Evolutionary conservation across 1,140 invertebrate species (phyloP).

Genomic region (Euglossa dilemma): DNA sequence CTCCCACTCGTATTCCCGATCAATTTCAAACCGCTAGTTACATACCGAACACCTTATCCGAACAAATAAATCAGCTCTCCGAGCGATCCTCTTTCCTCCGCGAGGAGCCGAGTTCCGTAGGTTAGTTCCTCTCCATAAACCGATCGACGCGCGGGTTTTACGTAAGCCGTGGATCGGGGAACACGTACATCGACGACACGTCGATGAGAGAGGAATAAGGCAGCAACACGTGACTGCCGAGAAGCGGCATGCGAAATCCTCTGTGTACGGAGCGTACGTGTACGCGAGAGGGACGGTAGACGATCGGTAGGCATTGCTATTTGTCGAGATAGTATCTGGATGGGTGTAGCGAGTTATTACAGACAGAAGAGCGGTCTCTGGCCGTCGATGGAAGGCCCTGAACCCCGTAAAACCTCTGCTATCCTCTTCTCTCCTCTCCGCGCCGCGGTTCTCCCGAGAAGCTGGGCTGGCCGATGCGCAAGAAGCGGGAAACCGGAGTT

Average conservation of each 20-base stretch:
- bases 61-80: not conserved
- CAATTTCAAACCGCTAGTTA: too few species aligned
- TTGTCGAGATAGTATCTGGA: slow-evolving; percentile 72
- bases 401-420: slow-evolving; percentile 36
- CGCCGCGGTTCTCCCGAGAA: too few species aligned
- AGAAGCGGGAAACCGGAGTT: slow-evolving; percentile 50
- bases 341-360: slow-evolving; percentile 70
- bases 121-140: not conserved
- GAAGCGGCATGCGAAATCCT: slow-evolving; percentile 52
- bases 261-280: slow-evolving; percentile 10
- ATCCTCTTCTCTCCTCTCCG: not conserved
- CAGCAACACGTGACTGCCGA: slow-evolving; percentile 37
- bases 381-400: slow-evolving; percentile 54
- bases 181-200: slow-evolving; percentile 30
- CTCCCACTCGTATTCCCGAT: too few species aligned
- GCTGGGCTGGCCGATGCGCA: not conserved
- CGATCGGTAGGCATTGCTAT: slow-evolving; percentile 70
- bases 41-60: too few species aligned
- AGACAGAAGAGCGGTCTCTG: slow-evolving; percentile 51
- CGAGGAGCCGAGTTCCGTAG: not conserved
- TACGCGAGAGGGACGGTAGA: slow-evolving; percentile 51
- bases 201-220: slow-evolving; percentile 53
- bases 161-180: slow-evolving; percentile 16
- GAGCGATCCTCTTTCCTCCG: not conserved
- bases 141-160: slow-evolving; percentile 31